Percentiles rank a stretch among this genome's conserved stretches.
phyloP scores from a whole-genome alignment of 2,113 vertebrate species.

The Xerus inauris region DNA sequence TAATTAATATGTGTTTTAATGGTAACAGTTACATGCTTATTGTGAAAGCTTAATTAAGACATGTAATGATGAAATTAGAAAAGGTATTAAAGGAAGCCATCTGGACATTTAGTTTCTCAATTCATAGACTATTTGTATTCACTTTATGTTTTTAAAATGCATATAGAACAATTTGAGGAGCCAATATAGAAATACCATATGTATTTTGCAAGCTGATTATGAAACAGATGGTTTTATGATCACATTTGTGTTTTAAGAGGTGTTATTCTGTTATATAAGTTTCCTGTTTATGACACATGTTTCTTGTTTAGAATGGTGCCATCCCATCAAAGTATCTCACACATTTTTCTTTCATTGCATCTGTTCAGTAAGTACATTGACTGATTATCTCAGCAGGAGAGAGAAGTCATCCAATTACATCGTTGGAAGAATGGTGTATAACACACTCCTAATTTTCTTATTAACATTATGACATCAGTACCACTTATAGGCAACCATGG shows the following conservation, averaged over 20 bases:
- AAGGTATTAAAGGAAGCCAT: constrained; percentile 64
- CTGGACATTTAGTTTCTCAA: constrained; percentile 58
- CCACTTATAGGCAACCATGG: background rate
- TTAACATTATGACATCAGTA: constrained; percentile 21
- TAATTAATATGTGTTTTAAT: constrained; percentile 63
- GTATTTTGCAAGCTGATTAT: constrained; percentile 60
- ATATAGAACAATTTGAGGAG: constrained; percentile 66
- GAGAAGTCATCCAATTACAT: constrained; percentile 41
- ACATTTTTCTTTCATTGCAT: constrained; percentile 50
- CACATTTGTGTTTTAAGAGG: constrained; percentile 60
- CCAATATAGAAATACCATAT: constrained; percentile 64
- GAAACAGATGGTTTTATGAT: constrained; percentile 75
- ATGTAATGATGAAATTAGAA: constrained; percentile 49
- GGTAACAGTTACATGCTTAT: constrained; percentile 53
- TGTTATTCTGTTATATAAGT: constrained; percentile 59
- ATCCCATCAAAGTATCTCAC: constrained; percentile 16
- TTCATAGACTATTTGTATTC: constrained; percentile 19
- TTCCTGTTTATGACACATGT: constrained; percentile 40
- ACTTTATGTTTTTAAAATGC: constrained; percentile 57
- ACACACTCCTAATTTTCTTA: constrained; percentile 43
- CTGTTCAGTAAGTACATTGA: constrained; percentile 42
- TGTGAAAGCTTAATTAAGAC: constrained; percentile 63
- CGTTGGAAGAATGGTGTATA: constrained; percentile 3
- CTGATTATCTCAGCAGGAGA: constrained; percentile 29
- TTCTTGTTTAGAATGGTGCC: constrained; percentile 59